Conservation (phyloP, 2,888 invertebrate species). For the Xestia rhomboidea region DNA sequence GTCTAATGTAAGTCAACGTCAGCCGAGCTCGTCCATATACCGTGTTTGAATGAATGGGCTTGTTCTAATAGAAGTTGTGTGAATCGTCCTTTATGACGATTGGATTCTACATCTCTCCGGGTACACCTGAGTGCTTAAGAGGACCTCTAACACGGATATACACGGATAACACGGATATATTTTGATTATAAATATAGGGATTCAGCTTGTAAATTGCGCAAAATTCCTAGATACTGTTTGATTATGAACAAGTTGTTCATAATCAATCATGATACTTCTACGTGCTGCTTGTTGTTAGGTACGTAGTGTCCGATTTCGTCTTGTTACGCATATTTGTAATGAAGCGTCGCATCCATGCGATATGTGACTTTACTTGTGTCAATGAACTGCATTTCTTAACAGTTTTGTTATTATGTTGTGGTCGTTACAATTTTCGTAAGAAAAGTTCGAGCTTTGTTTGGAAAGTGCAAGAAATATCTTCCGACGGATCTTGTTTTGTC, state of each 20-base stretch:
- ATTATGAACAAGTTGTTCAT: background rate
- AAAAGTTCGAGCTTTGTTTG: background rate
- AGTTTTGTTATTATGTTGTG: background rate
- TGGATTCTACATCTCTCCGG: background rate
- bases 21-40: background rate
- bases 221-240: background rate
- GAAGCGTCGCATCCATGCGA: background rate
- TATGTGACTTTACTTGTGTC: background rate
- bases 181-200: background rate
- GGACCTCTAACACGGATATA: background rate
- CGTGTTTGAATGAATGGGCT: too few species aligned
- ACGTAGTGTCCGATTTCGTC: background rate
- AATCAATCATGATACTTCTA: background rate
- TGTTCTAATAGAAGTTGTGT: too few species aligned
- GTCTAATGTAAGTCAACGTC: background rate
- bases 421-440: background rate
- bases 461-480: background rate
- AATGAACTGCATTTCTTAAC: background rate
- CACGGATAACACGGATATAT: too few species aligned
- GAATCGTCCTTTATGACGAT: background rate
- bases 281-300: background rate
- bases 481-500: background rate
- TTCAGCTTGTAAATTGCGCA: conserved; percentile 15
- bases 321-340: background rate
- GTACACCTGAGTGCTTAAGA: background rate